A percentile compares a stretch with the other conserved stretches of the same genome.
Conservation (phyloP, 35 echinoderm and acorn worm species). For the Strongylocentrotus purpuratus region DNA sequence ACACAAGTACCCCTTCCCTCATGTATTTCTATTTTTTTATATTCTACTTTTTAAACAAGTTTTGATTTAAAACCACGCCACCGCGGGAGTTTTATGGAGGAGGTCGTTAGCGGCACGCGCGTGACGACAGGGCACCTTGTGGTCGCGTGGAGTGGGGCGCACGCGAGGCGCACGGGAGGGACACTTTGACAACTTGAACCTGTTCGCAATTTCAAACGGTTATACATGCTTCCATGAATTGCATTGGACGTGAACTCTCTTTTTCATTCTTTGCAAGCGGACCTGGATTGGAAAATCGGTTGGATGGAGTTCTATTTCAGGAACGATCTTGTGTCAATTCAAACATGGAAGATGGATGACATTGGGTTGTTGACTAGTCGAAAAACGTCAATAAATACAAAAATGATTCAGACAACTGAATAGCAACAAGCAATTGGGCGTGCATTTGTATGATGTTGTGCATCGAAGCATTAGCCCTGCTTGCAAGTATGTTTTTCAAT, state of each 20-base stretch:
- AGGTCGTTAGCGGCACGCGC: background rate
- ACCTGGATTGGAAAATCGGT: background rate
- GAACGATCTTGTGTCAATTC: no score
- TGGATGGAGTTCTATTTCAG: no score
- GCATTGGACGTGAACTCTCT: background rate
- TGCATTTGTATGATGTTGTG: no score
- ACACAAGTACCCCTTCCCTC: background rate
- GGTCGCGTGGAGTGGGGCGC: background rate
- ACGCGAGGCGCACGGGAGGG: background rate
- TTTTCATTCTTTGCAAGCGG: background rate
- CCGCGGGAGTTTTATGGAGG: background rate
- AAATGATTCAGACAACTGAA: no score
- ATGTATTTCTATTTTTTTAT: background rate
- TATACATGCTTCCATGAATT: background rate
- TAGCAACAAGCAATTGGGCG: no score
- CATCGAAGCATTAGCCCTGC: no score
- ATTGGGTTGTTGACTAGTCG: no score
- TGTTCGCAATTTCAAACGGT: background rate
- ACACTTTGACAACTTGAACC: background rate
- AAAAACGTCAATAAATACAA: no score
- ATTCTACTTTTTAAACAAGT: background rate
- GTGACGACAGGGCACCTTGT: background rate
- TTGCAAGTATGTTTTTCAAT: no score
- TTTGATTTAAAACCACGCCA: background rate
- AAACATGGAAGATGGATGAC: no score